Base-by-base conservation (phyloP, 2,113 vertebrate species). In the Holacanthus passer region DNA sequence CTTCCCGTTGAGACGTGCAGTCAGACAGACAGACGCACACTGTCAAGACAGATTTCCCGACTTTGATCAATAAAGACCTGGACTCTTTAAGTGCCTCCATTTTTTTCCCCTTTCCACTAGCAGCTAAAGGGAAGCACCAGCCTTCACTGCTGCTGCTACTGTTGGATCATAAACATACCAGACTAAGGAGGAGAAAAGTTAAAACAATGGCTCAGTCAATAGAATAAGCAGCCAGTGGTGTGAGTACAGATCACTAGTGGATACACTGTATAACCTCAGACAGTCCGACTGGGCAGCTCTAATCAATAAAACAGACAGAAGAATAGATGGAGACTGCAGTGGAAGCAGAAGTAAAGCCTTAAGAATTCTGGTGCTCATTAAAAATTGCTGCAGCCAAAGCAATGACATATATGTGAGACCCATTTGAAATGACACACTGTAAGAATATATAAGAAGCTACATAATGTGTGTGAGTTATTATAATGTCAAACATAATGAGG, bases 21-120 rank as follows among this genome's bases (percentile, higher is more conserved):
- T 48, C 52, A 59, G 50, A 58, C 56, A 64, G 35, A 82, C 41
- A 78, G 69, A 86, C 27, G 81, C 77, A 58, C 11, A 11, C 65
- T 52, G 29, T 63, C 66, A 78, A 83, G 82, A 80, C 52, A 67
- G 73, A 84, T 70, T 82, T 45, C 19, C 35, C 1, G 22, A 72
- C 80, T 81, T 84, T 84, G 68, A 89, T 89, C 88, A 82, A 83
- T 86, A 79, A 73, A 84, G 67, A 81, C 48, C 65, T 67, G 22
- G 75, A 63, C 10, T 39, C 58, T 48, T 77, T 56, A 77, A 80
- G 66, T 56, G 84, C 16, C 45, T 80, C 56, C 22, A 13, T 50
- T 75, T 71, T 72, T 62, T 66, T 47, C 3, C n/a, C n/a, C 73
- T 63, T 83, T 81, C 24, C 16, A 20, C 66, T 58, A 74, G 29